A percentile compares a stretch with the other conserved stretches of the same genome.
Conservation (phyloP, 2,113 vertebrate genomes). For the Halcyon senegalensis region DNA sequence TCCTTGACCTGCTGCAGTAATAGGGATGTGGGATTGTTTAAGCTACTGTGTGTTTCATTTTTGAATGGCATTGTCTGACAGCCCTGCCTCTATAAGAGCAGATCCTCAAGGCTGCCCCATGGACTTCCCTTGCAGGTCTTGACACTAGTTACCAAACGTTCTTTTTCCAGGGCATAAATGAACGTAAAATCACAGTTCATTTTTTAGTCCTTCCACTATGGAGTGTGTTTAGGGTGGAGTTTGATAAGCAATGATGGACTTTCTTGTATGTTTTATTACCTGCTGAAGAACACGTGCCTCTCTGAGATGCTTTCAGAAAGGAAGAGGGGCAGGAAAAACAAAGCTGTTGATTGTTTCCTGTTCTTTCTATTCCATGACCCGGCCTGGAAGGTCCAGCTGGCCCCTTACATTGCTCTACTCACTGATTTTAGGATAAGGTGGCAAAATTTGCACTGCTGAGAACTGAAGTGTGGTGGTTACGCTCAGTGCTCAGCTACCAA, state of each 20-base stretch:
- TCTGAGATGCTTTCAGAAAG: background rate
- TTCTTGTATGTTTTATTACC: background rate
- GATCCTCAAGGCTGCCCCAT: background rate
- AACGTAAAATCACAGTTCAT: background rate
- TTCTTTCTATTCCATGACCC: background rate
- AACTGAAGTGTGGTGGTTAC: background rate
- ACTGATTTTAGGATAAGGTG: background rate
- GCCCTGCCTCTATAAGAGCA: background rate
- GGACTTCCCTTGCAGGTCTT: background rate
- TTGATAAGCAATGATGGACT: background rate
- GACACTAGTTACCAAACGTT: rapidly evolving
- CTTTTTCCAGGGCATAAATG: background rate
- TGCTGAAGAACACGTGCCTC: background rate
- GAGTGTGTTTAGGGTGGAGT: background rate
- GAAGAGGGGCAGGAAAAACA: background rate
- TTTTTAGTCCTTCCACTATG: background rate
- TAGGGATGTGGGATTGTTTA: background rate
- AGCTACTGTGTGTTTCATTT: background rate
- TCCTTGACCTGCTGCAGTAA: background rate
- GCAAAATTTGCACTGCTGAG: background rate
- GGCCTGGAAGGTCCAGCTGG: background rate
- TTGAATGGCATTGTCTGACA: background rate
- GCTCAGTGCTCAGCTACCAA: background rate
- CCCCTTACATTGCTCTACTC: background rate
- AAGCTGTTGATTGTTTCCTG: background rate